Conservation (phyloP, 1,140 invertebrate species). For the Drosophila kikkawai region DNA sequence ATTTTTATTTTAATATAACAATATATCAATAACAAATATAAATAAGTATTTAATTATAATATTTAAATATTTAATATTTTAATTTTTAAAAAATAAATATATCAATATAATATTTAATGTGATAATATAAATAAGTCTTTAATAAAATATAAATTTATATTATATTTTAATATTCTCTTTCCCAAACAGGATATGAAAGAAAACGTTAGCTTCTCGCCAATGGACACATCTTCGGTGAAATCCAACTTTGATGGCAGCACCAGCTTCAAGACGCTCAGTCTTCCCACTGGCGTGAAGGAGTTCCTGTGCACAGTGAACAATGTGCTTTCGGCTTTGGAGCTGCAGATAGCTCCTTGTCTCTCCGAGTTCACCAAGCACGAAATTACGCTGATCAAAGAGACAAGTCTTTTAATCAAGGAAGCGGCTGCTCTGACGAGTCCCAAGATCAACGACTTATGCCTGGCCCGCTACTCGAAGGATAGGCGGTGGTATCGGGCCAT, state of each 20-base stretch:
- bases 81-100: no score
- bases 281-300: constrained; percentile 61
- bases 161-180: no score
- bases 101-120: no score
- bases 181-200: constrained; percentile 32
- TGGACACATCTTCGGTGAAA: constrained; percentile 63
- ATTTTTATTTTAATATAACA: no score
- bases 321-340: constrained; percentile 55
- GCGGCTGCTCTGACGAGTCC: constrained; percentile 29
- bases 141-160: no score
- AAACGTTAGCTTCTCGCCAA: constrained; percentile 47
- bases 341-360: constrained; percentile 66
- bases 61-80: no score
- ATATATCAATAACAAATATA: no score
- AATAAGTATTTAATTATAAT: no score
- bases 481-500: constrained; percentile 76
- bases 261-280: constrained; percentile 50
- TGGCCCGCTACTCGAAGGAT: constrained; percentile 64
- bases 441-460: constrained; percentile 48
- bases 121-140: no score
- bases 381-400: constrained; percentile 50
- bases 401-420: constrained; percentile 42
- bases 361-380: constrained; percentile 66
- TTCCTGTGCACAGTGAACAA: constrained; percentile 64
- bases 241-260: constrained; percentile 44